These are phyloP conservation scores for Thamnophis sirtalis DNA, from an alignment of 2,113 vertebrate species.

Conservation along the genomic window DNA sequence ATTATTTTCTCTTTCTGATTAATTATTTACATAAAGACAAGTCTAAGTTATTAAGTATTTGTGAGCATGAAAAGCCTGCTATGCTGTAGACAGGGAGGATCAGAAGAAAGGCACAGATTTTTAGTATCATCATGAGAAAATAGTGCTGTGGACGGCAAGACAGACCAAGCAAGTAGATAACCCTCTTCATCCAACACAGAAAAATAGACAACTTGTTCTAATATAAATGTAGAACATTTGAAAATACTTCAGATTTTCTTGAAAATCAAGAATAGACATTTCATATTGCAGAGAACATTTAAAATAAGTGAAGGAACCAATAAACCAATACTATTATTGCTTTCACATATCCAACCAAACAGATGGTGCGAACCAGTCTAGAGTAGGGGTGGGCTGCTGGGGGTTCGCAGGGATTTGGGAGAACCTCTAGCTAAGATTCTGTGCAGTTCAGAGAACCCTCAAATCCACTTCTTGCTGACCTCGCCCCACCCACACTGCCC, in stretches of 20 bases:
- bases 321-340: background rate
- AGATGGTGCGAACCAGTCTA: background rate
- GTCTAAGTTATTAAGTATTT: slow-evolving; percentile 68
- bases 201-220: background rate
- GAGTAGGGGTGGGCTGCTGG: background rate
- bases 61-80: slow-evolving; percentile 41
- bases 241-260: background rate
- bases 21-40: slow-evolving; percentile 77
- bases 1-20: slow-evolving; percentile 82
- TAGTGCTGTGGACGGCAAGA: background rate
- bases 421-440: too few relatives aligned
- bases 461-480: too few relatives aligned
- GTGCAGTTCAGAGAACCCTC: too few relatives aligned
- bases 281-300: background rate
- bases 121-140: slow-evolving; percentile 1
- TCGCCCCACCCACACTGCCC: too few relatives aligned
- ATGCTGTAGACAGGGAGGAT: slow-evolving; percentile 48
- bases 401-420: too few relatives aligned
- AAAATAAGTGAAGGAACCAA: background rate
- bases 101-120: slow-evolving; percentile 48
- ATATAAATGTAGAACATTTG: background rate
- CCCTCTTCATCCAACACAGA: background rate
- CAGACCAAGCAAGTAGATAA: background rate
- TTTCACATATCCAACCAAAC: background rate
- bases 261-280: background rate